phyloP scores from a whole-genome alignment of 2,113 vertebrate genomes.

The Thinocorus orbignyianus region DNA sequence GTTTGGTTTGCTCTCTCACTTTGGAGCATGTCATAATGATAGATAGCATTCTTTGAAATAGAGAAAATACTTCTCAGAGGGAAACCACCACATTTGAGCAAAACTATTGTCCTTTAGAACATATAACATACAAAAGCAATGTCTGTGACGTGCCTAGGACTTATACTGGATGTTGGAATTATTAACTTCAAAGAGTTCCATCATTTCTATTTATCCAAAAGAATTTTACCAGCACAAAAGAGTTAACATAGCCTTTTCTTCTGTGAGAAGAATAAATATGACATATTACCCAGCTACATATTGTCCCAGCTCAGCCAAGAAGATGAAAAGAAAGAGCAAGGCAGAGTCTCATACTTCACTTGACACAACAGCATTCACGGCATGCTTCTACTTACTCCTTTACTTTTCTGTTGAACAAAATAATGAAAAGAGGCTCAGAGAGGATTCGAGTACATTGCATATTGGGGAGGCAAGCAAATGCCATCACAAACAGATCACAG shows the following conservation, averaged over 20 bases:
- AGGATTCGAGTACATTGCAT: not conserved
- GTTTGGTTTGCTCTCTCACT: not conserved
- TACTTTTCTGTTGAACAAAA: not conserved
- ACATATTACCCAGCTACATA: not conserved
- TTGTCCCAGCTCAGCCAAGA: not conserved
- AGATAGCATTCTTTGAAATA: not conserved
- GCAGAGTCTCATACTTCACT: not conserved
- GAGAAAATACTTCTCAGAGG: slow-evolving; percentile 9
- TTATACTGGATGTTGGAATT: not conserved
- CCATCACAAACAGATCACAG: not conserved
- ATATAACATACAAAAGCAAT: not conserved
- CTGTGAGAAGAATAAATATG: not conserved
- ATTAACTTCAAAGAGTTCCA: not conserved
- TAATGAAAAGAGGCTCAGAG: not conserved
- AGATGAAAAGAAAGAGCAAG: not conserved
- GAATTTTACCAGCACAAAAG: slow-evolving; percentile 1
- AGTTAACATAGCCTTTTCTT: not conserved
- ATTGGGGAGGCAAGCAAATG: not conserved
- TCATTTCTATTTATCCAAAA: not conserved
- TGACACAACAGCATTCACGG: not conserved
- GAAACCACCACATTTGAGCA: not conserved
- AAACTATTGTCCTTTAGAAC: not conserved
- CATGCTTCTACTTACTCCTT: not conserved
- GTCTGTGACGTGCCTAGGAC: not conserved
- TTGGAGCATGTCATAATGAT: not conserved